Base-by-base conservation (phyloP, 2,888 invertebrate genomes). In the Rhagonycha lutea region DNA sequence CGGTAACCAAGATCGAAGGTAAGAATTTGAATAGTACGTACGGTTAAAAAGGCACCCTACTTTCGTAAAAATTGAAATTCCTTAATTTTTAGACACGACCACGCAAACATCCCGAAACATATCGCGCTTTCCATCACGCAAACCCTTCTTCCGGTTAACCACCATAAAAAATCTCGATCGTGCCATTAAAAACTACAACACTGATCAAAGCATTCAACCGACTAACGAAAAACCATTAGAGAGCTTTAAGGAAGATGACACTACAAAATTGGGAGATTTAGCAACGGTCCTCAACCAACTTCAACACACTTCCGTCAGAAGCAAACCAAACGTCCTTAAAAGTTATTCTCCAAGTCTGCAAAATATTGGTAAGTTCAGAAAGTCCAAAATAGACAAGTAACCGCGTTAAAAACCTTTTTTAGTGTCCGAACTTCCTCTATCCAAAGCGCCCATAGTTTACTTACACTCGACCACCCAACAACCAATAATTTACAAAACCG, bases 131-230 rank as follows among this genome's bases (percentile, higher is more conserved):
- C 83, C 84, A 14, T 80, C 79, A 24, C 73, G 81, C 79, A 77
- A 78, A 18, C 68, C 78, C 70, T 72, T 77, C 77, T 24, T 72
- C 3, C 72, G 72, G 12, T 73, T 80, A 74, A 76, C 81, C 61
- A 75, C 81, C 71, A 69, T 80, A 68, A 79, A 73, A 24, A 70
- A 26, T 14, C 68, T 71, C 23, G 84, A 86, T 76, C 85, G 86
- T 79, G 80, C 78, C 61, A 80, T 78, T 74, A 71, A 79, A 73
- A 76, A 77, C 69, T 9, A 74, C 24, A 73, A 68, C 68, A 61
- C 68, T 18, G 85, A 86, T 78, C 85, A 87, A 80, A 80, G 77
- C 65, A 74, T 82, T 61, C 83, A 86, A 78, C 82, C 86, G 12
- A 83, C 83, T 74, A 84, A 82, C 79, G 84, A 85, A 68, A 83